Conservation (phyloP, 2,113 vertebrate genomes). For the Campylomormyrus numenius region DNA sequence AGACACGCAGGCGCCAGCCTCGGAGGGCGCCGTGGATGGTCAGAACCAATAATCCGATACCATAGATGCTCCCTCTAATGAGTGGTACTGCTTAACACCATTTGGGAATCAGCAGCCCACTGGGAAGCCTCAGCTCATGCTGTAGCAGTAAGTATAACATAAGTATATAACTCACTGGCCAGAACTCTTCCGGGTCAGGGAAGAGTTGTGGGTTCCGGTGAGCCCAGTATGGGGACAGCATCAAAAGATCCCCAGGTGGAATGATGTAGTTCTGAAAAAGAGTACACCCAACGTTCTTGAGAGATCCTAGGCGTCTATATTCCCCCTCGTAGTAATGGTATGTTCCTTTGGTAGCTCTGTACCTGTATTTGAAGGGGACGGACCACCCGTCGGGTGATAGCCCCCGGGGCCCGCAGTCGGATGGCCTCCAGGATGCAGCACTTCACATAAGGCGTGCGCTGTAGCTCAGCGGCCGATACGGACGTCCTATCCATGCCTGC, state of each 20-base stretch:
- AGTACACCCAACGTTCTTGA: not conserved
- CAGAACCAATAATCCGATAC: not conserved
- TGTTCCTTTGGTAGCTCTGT: not conserved
- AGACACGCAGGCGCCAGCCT: not conserved
- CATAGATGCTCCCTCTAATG: not conserved
- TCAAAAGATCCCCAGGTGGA: conserved; percentile 70
- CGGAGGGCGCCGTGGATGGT: not conserved
- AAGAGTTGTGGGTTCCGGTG: conserved; percentile 73
- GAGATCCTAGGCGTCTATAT: not conserved
- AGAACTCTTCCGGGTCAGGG: conserved; percentile 68
- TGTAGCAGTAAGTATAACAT: not conserved
- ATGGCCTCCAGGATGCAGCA: conserved; percentile 70
- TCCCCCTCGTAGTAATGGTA: not conserved
- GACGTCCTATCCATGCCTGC: not conserved
- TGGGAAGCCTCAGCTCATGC: not conserved
- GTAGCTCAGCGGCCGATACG: conserved; percentile 56
- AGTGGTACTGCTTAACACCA: not conserved
- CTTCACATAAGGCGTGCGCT: conserved; percentile 57
- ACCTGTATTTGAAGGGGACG: conserved; percentile 68
- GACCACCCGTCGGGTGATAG: conserved; percentile 67
- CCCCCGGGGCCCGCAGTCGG: conserved; percentile 63
- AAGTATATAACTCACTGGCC: conserved; percentile 59
- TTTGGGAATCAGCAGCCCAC: not conserved
- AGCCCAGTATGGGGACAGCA: conserved; percentile 73
- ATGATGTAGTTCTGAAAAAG: conserved; percentile 62